Percentiles rank a stretch among this genome's conserved stretches.
Conservation (phyloP, 2,113 vertebrate species). For the Carassius carassius region DNA sequence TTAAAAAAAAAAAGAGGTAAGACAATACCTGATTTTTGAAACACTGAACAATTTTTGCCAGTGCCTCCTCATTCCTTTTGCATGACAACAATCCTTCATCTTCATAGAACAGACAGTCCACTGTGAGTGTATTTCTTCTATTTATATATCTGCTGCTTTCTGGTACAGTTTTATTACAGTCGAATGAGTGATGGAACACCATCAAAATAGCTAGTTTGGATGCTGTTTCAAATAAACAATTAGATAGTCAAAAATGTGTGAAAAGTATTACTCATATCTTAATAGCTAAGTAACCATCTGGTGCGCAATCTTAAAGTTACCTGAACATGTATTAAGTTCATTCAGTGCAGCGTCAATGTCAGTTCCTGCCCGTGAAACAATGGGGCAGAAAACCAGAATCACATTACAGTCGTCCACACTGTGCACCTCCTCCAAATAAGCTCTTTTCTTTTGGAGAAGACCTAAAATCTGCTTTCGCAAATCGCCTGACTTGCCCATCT, state of each 20-base stretch:
- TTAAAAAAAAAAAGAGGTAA: too few species aligned
- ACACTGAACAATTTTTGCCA: fast-evolving
- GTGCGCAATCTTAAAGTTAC: not conserved
- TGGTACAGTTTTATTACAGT: not conserved
- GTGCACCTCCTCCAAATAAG: not conserved
- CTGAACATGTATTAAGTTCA: not conserved
- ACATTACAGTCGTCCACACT: not conserved
- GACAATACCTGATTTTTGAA: not conserved
- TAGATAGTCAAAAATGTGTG: too few species aligned
- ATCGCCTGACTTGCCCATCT: not conserved
- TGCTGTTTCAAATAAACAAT: not conserved
- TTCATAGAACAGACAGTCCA: conserved; percentile 54
- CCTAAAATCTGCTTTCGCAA: not conserved
- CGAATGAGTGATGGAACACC: conserved; percentile 15
- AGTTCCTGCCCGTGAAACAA: conserved; percentile 19
- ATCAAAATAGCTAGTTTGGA: conserved; percentile 12
- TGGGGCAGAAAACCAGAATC: not conserved
- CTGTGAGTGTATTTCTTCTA: not conserved
- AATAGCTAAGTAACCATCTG: not conserved
- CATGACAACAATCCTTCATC: not conserved
- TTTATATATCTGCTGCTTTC: conserved; percentile 11
- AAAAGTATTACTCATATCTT: not conserved
- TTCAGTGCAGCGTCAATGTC: conserved; percentile 25
- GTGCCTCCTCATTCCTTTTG: fast-evolving
- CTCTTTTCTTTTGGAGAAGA: not conserved